Evolutionary conservation across 2,888 invertebrate genomes (phyloP).

Genomic region (Cataglyphis cursor): DNA sequence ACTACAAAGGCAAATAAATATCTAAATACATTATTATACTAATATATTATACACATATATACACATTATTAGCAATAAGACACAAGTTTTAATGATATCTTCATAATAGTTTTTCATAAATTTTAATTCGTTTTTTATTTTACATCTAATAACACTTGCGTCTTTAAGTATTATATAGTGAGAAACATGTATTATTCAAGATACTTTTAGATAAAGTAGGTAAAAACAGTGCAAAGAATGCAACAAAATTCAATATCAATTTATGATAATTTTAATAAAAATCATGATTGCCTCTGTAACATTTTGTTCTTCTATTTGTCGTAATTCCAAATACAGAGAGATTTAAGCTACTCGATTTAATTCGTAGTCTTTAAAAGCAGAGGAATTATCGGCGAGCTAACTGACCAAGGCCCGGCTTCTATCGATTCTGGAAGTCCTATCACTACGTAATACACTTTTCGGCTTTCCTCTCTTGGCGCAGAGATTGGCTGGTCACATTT

Average conservation of each 20-base stretch:
- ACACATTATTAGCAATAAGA: background rate
- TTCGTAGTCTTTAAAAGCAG: conserved; percentile 63
- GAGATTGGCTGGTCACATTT: conserved; percentile 57
- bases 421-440: conserved; percentile 85
- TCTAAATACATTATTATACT: background rate
- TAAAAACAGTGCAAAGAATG: background rate
- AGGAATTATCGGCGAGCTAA: conserved; percentile 70
- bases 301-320: conserved; percentile 53
- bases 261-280: conserved; percentile 10
- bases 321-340: conserved; percentile 63
- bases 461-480: conserved; percentile 67
- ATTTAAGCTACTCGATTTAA: conserved; percentile 63
- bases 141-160: background rate
- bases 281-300: background rate
- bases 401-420: conserved; percentile 82
- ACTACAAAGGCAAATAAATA: background rate
- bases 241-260: background rate
- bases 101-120: background rate
- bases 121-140: background rate
- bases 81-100: background rate
- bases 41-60: background rate
- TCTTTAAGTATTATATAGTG: background rate
- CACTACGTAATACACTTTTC: conserved; percentile 73
- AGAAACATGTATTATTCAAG: background rate
- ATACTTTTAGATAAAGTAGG: background rate